Conservation (phyloP, 2,888 invertebrate species). For the Macrosoma leucophasiata region DNA sequence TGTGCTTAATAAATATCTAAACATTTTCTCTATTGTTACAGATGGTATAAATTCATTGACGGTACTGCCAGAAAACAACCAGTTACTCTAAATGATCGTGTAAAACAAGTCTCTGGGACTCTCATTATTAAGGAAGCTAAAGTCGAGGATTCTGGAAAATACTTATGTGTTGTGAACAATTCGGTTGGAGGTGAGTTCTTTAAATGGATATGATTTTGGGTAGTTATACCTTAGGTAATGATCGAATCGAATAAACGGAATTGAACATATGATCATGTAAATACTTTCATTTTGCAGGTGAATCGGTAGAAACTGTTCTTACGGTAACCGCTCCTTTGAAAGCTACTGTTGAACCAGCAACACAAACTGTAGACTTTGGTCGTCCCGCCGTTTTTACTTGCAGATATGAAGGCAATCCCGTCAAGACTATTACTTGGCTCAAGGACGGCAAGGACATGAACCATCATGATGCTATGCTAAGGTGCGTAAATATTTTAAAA, state of each 20-base stretch:
- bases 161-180: slow-evolving; percentile 95
- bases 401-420: slow-evolving; percentile 92
- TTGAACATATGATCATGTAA: no score
- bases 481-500: no score
- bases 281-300: slow-evolving; percentile 77
- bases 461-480: slow-evolving; percentile 86
- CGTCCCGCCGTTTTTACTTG: slow-evolving; percentile 94
- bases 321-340: slow-evolving; percentile 94
- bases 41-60: slow-evolving; percentile 96
- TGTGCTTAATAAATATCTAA: no score
- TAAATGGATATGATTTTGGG: not conserved
- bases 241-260: no score
- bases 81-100: slow-evolving; percentile 91
- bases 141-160: slow-evolving; percentile 95
- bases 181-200: slow-evolving; percentile 83
- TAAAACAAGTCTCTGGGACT: slow-evolving; percentile 95
- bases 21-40: slow-evolving; percentile 77
- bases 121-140: slow-evolving; percentile 93
- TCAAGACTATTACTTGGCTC: slow-evolving; percentile 93
- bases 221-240: no score
- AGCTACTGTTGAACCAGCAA: slow-evolving; percentile 91
- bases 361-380: slow-evolving; percentile 95
- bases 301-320: slow-evolving; percentile 93
- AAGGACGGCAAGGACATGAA: slow-evolving; percentile 93
- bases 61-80: slow-evolving; percentile 90